phyloP scores from a whole-genome alignment of 2,113 vertebrate species.

The Rhegmatorhina hoffmannsi region DNA sequence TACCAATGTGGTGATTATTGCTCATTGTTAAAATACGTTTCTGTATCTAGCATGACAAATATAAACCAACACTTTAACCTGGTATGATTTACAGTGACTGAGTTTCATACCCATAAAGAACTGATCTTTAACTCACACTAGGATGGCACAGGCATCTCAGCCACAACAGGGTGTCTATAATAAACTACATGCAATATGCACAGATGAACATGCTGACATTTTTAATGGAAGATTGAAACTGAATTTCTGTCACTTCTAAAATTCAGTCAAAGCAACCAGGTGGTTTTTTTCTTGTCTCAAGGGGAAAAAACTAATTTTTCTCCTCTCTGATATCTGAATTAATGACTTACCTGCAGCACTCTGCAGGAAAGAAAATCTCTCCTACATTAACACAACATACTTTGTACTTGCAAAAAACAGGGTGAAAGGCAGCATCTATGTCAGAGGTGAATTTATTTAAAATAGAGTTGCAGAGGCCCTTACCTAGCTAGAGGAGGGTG shows the following conservation, averaged over 20 bases:
- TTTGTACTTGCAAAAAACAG: neutral
- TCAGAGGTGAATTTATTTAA: slow-evolving; percentile 5
- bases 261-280: neutral
- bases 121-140: neutral
- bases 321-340: slow-evolving; percentile 13
- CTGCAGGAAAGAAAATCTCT: neutral
- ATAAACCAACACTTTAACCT: neutral
- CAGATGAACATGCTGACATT: neutral
- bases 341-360: neutral
- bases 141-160: neutral
- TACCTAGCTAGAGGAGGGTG: neutral
- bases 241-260: slow-evolving; percentile 7
- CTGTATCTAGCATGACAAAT: neutral
- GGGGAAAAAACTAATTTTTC: slow-evolving; percentile 13
- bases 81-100: neutral
- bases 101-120: neutral
- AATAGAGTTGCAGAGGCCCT: neutral
- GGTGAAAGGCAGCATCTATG: neutral
- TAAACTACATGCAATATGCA: neutral
- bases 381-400: neutral
- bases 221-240: neutral
- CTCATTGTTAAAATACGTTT: neutral
- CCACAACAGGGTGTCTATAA: neutral
- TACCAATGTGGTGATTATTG: neutral
- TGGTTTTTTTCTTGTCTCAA: neutral